phyloP scores from a whole-genome alignment of 1,140 invertebrate species.

The Drosophila bocki region DNA sequence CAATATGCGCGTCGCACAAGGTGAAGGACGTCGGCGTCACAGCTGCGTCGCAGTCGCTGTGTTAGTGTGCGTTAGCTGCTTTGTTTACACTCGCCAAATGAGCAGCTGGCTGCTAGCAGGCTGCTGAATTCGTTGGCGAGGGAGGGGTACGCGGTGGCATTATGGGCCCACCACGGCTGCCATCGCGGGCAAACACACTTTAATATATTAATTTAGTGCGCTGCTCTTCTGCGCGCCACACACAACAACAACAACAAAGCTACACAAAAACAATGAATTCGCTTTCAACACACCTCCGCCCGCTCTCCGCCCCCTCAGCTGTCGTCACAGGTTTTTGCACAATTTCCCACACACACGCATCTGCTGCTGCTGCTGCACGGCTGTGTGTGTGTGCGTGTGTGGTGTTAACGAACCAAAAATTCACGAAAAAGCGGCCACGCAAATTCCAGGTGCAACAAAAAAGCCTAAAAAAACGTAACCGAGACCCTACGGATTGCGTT shows the following conservation, averaged over 20 bases:
- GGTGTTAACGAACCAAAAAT: conserved; percentile 36
- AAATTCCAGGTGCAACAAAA: conserved; percentile 6
- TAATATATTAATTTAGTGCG: conserved; percentile 73
- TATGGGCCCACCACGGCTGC: conserved; percentile 29
- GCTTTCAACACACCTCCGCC: conserved; percentile 51
- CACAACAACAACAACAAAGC: conserved; percentile 8
- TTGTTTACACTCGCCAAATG: conserved; percentile 75
- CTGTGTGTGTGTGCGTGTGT: conserved; percentile 23
- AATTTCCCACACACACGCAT: conserved; percentile 57
- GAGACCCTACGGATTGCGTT: not conserved
- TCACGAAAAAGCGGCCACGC: conserved; percentile 30
- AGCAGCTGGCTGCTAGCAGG: conserved; percentile 59
- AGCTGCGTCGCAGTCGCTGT: conserved; percentile 22
- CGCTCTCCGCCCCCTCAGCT: conserved; percentile 23
- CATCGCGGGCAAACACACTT: conserved; percentile 41
- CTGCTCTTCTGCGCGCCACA: conserved; percentile 16
- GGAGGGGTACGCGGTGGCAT: conserved; percentile 50
- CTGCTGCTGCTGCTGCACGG: conserved; percentile 25
- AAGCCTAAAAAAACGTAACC: not conserved
- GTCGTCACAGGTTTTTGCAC: conserved; percentile 79
- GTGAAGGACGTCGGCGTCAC: conserved; percentile 65
- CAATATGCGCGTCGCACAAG: conserved; percentile 63
- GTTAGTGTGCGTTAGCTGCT: conserved; percentile 49
- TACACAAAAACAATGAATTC: conserved; percentile 48
- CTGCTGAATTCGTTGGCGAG: conserved; percentile 47